Conservation (phyloP, 2,888 invertebrate species). For the Lithophane semibrunnea region DNA sequence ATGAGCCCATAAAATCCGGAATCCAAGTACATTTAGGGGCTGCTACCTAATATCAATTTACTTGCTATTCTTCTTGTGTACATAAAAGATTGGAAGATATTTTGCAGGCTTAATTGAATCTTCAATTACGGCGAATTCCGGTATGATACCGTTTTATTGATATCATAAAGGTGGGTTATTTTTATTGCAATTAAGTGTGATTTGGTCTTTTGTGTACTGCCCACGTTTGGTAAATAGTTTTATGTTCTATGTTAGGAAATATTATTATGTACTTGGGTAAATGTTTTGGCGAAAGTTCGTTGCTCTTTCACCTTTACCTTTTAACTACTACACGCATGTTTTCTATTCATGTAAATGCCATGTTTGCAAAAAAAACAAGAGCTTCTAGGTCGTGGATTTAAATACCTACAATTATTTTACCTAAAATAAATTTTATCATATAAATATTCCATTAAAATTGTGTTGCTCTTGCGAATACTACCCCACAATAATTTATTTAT, state of each 20-base stretch:
- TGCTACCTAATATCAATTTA: conserved; percentile 66
- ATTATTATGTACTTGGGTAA: not conserved
- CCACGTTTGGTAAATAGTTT: conserved; percentile 25
- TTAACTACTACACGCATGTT: not conserved
- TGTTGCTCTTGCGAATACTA: not conserved
- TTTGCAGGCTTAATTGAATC: conserved; percentile 58
- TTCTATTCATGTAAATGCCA: conserved; percentile 7
- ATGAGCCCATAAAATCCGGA: conserved; percentile 64
- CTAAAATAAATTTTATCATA: not conserved
- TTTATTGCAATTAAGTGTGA: conserved; percentile 42
- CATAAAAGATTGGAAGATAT: conserved; percentile 56
- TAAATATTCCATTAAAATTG: not conserved
- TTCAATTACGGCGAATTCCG: conserved; percentile 56
- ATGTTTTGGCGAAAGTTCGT: not conserved
- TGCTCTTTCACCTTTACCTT: not conserved
- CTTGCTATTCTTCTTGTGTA: conserved; percentile 57
- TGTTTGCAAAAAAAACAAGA: not conserved
- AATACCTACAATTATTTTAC: not conserved
- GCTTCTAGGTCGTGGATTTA: not conserved
- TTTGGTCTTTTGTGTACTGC: conserved; percentile 3
- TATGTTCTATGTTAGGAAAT: not conserved
- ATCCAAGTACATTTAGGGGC: conserved; percentile 61
- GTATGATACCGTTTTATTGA: conserved; percentile 55
- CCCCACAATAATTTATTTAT: too few species aligned
- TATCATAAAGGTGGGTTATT: conserved; percentile 56